Base-by-base conservation (phyloP, 2,888 invertebrate species). In the Nymphalis polychloros region DNA sequence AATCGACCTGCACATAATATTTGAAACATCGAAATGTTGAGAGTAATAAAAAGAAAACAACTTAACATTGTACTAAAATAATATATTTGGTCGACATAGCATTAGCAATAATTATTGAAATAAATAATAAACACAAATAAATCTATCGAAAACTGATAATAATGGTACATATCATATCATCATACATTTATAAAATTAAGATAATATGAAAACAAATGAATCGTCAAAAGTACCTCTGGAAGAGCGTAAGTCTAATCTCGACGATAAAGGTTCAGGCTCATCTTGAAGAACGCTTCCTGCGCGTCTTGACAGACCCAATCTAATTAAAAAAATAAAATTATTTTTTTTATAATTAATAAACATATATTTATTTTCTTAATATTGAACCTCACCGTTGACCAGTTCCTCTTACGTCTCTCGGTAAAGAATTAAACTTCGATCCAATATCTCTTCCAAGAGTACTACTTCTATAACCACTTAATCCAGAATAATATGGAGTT, bases 361-460 rank as follows among this genome's bases (percentile, higher is more conserved):
- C 23, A 35, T 17, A 57, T 41, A 60, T 57, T 31, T 1, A 23
- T 46, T 17, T 2, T 8, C 59, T 59, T 64, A 59, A 67, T 68
- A 64, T 60, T 60, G 49, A 50, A 60, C 53, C 78, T 85, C 81
- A 94, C 94, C 94, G 94, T 73, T 85, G 94, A 78, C 85, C 92
- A 72, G 92, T 92, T 69, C 94, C 95, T 77, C 95, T 92, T 0
- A 94, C 93, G 78, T 96, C 96, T 63, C 96, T 90, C 59, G 96
- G 96, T 79, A 96, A 85, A 23, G 96, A 96, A 88, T 96, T 96
- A 82, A 96, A 96, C 85, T 96, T 96, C 16, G 94, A 94, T 73
- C 93, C 91, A 70, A 94, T 94, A 78, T 94, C 94, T 73, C 94
- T 89, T 72, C 94, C 93, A 64, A 94, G 84, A 53, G 92, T 92